Conservation (phyloP, 2,797 vertebrate genomes). For the Acanthurus tractus region DNA sequence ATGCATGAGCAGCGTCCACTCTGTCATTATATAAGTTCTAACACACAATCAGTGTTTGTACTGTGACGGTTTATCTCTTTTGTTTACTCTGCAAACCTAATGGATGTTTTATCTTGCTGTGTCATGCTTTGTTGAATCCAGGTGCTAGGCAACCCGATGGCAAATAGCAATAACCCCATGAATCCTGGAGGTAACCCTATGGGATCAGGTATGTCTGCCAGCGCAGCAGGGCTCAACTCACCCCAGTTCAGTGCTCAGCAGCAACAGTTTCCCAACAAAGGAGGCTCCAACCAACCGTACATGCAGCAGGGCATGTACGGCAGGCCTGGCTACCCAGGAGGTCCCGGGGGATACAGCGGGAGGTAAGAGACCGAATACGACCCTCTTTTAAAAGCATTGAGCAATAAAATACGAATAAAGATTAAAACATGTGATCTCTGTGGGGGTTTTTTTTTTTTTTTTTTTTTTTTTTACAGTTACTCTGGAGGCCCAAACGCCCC, state of each 20-base stretch:
- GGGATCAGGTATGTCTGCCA: constrained; percentile 94
- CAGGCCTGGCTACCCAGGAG: constrained; percentile 94
- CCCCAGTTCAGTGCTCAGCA: constrained; percentile 96
- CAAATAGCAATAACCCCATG: constrained; percentile 97
- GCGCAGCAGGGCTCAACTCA: constrained; percentile 94
- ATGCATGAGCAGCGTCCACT: constrained; percentile 9
- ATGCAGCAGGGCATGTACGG: constrained; percentile 98
- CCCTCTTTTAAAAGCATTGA: neutral
- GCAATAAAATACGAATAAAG: neutral
- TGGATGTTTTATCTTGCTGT: constrained; percentile 9
- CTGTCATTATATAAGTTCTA: constrained; percentile 1
- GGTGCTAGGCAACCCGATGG: constrained; percentile 98
- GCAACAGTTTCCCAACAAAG: constrained; percentile 96
- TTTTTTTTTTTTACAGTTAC: constrained; percentile 85
- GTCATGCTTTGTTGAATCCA: constrained; percentile 65
- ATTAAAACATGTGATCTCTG: constrained; percentile 24
- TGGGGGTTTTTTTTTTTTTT: neutral
- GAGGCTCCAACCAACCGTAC: constrained; percentile 93
- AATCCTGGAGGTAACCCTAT: constrained; percentile 97
- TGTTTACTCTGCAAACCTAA: constrained; percentile 9
- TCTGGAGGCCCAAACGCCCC: constrained; percentile 94
- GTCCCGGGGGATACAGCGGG: constrained; percentile 92
- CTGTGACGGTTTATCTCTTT: neutral
- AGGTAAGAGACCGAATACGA: constrained; percentile 83
- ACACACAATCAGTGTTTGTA: neutral